A percentile compares a stretch with the other conserved stretches of the same genome.
phyloP scores from a whole-genome alignment of 2,113 vertebrate species.

The Leptobrachium ailaonicum region DNA sequence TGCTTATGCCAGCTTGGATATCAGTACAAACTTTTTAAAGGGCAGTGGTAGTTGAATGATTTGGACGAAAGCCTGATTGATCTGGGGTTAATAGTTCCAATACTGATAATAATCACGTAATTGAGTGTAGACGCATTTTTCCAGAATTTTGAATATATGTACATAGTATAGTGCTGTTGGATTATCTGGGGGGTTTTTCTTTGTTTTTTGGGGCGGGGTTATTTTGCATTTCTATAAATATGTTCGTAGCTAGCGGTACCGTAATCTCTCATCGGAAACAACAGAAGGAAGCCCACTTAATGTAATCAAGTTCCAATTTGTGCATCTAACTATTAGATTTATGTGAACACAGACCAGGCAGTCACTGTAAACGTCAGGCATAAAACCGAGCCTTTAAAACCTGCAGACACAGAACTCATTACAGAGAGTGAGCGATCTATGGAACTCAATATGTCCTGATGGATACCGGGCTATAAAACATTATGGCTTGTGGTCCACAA shows the following conservation, averaged over 20 bases:
- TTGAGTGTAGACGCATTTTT: too few species aligned
- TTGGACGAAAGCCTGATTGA: too few species aligned
- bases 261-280: slow-evolving; percentile 12
- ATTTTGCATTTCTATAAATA: slow-evolving; percentile 4
- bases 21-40: too few species aligned
- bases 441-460: slow-evolving; percentile 19
- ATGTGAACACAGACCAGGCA: slow-evolving; percentile 31
- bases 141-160: too few species aligned
- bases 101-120: too few species aligned
- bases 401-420: slow-evolving; percentile 43
- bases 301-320: slow-evolving; percentile 45
- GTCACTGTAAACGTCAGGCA: slow-evolving; percentile 28
- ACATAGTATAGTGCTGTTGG: too few species aligned
- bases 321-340: slow-evolving; percentile 42
- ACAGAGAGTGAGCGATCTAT: slow-evolving; percentile 39
- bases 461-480: slow-evolving; percentile 15
- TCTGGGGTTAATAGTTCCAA: too few species aligned
- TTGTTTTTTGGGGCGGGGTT: neutral
- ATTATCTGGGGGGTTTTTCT: too few species aligned
- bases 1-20: too few species aligned
- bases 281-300: slow-evolving; percentile 22
- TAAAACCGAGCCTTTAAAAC: slow-evolving; percentile 40
- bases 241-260: slow-evolving; percentile 22
- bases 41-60: too few species aligned
- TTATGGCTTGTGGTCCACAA: slow-evolving; percentile 6